phyloP scores from a whole-genome alignment of 2,113 vertebrate genomes.

The Ceyx margarethae region DNA sequence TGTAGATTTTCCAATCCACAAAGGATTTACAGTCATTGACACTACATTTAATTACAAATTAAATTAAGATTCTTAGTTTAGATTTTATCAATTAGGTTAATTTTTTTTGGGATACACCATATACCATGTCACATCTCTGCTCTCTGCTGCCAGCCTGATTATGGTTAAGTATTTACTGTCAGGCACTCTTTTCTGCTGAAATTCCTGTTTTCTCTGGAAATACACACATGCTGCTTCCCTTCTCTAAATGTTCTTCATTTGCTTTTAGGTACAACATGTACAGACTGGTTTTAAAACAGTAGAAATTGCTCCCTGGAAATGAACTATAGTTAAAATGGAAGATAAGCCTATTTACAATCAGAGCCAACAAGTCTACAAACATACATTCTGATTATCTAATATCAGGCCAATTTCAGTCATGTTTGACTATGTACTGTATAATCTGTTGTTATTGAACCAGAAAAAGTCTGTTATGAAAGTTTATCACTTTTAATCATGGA shows the following conservation, averaged over 20 bases:
- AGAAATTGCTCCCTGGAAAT: slow-evolving; percentile 32
- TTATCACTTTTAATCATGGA: neutral
- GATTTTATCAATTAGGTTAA: neutral
- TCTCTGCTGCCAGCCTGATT: neutral
- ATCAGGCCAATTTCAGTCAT: neutral
- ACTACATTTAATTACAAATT: neutral
- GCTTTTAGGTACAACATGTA: slow-evolving; percentile 22
- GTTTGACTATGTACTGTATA: neutral
- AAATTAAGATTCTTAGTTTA: neutral
- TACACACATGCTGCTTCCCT: neutral
- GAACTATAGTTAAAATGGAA: slow-evolving; percentile 22
- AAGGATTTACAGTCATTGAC: neutral
- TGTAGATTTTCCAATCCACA: neutral
- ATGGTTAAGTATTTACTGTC: neutral
- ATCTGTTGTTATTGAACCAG: slow-evolving; percentile 19
- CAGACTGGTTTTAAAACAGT: slow-evolving; percentile 20
- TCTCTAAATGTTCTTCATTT: neutral
- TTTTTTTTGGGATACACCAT: neutral
- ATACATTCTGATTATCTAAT: neutral
- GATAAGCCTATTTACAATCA: slow-evolving; percentile 16
- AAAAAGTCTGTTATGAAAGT: neutral
- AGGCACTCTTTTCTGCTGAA: neutral
- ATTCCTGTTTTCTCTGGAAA: slow-evolving; percentile 15
- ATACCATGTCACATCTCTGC: neutral
- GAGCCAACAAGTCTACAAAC: slow-evolving; percentile 26